Evolutionary conservation across 2,113 vertebrate genomes (phyloP), one percentile per base, ranked within the genome.

Genomic region (Leptobrachium ailaonicum): DNA sequence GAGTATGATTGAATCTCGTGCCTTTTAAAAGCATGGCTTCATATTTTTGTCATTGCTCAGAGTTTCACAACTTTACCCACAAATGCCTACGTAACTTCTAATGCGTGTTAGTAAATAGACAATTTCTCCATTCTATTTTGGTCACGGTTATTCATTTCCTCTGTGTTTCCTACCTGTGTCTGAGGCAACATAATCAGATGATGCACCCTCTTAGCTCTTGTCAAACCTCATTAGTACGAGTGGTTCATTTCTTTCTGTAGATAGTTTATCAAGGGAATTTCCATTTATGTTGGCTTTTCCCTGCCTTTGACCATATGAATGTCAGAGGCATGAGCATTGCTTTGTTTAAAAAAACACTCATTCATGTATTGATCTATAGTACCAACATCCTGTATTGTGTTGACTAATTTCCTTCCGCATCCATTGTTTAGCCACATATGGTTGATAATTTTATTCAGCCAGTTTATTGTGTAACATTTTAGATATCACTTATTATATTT

Each of bases 91-190:
- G 20, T 45, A 63, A 42, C 42, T 32, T 32, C 58, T 64, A 74
- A 62, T 64, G 63, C 45, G 44, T 64, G 73, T 75, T 75, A 64
- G 73, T 75, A 75, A 64, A 75, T 64, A 63, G 8, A 1, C 42
- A n/a, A 9, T 74, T 20, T 45, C 58, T 75, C 60, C 60, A 10
- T 45, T 63, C 73, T 75, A 75, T 75, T 75, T 75, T 47, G 73
- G 58, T 75, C 73, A 47, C 42, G 10, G 43, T 75, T 64, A 75
- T 64, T 75, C 73, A 75, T 20, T 63, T 75, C 73, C 73, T 75
- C 60, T 47, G 7, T 45, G 64, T 13, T 63, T 75, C 73, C 73
- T 75, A 41, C 40, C 14, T 64, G 9, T 12, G 12, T 11, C 54
- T n/a, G 72, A 41, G 20, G 53, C 3, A 73, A 41, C 11, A 60